A percentile compares a stretch with the other conserved stretches of the same genome.
Evolutionary conservation across 2,797 vertebrate genomes (phyloP).

Genomic region (Cichlasoma orientale): DNA sequence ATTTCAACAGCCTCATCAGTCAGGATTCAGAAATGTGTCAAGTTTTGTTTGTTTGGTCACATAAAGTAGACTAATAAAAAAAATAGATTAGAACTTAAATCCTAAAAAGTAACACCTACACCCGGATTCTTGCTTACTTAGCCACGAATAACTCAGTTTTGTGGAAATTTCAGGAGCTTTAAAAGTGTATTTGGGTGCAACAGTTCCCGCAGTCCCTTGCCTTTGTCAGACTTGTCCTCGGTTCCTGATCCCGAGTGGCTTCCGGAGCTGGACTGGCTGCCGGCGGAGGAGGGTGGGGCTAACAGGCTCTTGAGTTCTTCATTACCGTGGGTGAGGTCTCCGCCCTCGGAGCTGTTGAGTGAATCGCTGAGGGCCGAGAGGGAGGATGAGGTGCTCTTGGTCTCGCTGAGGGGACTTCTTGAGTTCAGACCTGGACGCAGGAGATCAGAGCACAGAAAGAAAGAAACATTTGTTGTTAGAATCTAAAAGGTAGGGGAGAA

Average conservation of each 20-base stretch:
- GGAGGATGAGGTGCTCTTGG: slow-evolving; percentile 96
- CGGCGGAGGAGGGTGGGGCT: slow-evolving; percentile 89
- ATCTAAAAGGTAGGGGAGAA: not conserved
- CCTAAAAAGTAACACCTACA: not conserved
- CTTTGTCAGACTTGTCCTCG: slow-evolving; percentile 96
- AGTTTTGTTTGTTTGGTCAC: not conserved
- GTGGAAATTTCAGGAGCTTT: not conserved
- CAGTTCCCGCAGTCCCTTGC: slow-evolving; percentile 68
- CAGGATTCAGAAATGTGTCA: not conserved
- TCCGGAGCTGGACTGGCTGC: slow-evolving; percentile 89
- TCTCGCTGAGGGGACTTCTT: slow-evolving; percentile 89
- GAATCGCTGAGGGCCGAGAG: slow-evolving; percentile 97
- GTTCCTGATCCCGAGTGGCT: slow-evolving; percentile 87
- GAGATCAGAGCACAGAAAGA: not conserved
- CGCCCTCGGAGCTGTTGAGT: slow-evolving; percentile 94
- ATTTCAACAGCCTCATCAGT: not conserved
- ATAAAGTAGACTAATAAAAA: not conserved
- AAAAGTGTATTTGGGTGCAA: not conserved
- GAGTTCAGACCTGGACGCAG: slow-evolving; percentile 76
- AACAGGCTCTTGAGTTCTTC: slow-evolving; percentile 91
- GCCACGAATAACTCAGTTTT: not conserved
- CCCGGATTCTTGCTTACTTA: not conserved
- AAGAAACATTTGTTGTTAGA: not conserved
- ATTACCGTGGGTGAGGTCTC: slow-evolving; percentile 86
- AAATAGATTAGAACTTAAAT: not conserved